A percentile compares a stretch with the other conserved stretches of the same genome.
These are phyloP conservation scores for Podotricha telesiphe DNA, from an alignment of 2,888 invertebrate species.

Conservation along the genomic window DNA sequence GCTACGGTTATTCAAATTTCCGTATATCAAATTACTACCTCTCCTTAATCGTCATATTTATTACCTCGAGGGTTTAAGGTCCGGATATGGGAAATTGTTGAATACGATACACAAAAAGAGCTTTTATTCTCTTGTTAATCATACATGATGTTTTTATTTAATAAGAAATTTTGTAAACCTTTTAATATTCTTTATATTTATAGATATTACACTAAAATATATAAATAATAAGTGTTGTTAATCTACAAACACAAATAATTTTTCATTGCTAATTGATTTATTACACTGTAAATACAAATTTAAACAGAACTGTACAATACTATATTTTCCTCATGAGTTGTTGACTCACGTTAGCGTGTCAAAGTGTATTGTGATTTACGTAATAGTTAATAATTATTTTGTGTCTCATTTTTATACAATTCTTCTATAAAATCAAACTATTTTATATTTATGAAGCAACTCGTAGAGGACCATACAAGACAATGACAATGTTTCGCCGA, in stretches of 20 bases:
- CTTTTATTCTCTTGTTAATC: background rate
- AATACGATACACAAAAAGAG: background rate
- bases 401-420: background rate
- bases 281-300: background rate
- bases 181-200: no score
- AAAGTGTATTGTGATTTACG: background rate
- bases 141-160: background rate
- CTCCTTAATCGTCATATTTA: slow-evolving; percentile 6
- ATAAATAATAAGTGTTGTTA: no score
- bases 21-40: slow-evolving; percentile 19
- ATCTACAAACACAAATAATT: background rate
- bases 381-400: background rate
- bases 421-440: background rate
- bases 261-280: background rate
- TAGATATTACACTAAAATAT: no score
- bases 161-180: no score
- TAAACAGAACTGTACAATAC: background rate
- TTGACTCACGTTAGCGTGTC: background rate
- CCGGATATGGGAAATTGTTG: slow-evolving; percentile 1
- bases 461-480: no score
- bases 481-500: no score
- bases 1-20: slow-evolving; percentile 43
- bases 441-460: background rate
- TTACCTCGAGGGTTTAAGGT: background rate
- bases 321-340: background rate